Base-by-base conservation (phyloP, 2,888 invertebrate genomes). In the Pollenia amentaria region DNA sequence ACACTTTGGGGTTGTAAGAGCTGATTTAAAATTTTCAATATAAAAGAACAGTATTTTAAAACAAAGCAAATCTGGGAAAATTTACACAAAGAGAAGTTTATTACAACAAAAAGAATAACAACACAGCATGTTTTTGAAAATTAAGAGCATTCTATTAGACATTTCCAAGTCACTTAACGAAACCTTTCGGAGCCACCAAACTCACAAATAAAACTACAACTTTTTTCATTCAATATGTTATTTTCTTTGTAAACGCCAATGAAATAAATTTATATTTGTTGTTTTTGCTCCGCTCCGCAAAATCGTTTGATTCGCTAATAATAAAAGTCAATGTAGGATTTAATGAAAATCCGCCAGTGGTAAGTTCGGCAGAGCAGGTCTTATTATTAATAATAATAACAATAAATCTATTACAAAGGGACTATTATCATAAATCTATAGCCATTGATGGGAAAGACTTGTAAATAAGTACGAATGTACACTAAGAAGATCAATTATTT, bases 151-250 rank as follows among this genome's bases (percentile, higher is more conserved):
- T 79, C 79, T 70, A 53, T 62, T 79, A 53, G 79, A 79, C 70
- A 70, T 70, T 79, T 79, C 51, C 62, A 70, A 79, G 70, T 79
- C 79, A 79, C 79, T 79, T 79, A 79, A 60, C 70, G 29, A 53
- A 79, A 70, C 70, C 79, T 79, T 65, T 62, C 14, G 40, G 46
- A 40, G 46, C 77, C 67, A 57, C 3, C 38, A 78, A 62, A 16
- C 64, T 60, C 51, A 44, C 62, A 70, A 62, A 62, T 53, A 70
- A 79, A 79, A 70, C 51, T 70, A 16, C n/a, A 70, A 44, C 12
- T 62, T 53, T 44, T 62, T 69, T 69, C 9, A n/a, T 67, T 78
- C 21, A 48, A 57, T 67, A 44, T 64, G 12, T 21, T 67, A 10
- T 65, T 65, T 55, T 51, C 40, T 65, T 53, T 76, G 16, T 67